phyloP scores from a whole-genome alignment of 2,888 invertebrate genomes.

The Unio delphinus region DNA sequence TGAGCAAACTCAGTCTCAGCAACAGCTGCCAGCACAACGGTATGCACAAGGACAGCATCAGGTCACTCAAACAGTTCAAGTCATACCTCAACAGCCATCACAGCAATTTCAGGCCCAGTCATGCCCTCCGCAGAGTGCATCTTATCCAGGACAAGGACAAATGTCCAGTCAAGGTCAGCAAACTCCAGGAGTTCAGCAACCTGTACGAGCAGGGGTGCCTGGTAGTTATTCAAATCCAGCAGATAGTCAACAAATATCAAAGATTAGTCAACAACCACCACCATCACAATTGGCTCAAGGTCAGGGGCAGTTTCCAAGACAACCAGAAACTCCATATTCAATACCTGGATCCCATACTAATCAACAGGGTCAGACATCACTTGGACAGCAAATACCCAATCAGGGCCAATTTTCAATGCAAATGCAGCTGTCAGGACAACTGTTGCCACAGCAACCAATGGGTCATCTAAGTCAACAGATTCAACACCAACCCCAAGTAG shows the following conservation, averaged over 20 bases:
- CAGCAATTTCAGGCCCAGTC: slow-evolving; percentile 16
- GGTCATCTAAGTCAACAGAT: slow-evolving; percentile 78
- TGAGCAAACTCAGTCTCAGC: slow-evolving; percentile 11
- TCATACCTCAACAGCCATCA: background rate
- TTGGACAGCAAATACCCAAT: no score
- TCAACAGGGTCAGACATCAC: no score
- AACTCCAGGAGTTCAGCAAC: no score
- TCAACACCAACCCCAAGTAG: slow-evolving; percentile 72
- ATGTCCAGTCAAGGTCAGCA: no score
- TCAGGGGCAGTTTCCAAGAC: slow-evolving; percentile 5
- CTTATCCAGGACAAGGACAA: no score
- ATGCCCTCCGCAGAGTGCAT: slow-evolving; percentile 6
- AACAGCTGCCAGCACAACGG: slow-evolving; percentile 6
- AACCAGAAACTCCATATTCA: slow-evolving; percentile 4
- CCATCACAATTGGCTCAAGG: slow-evolving; percentile 17
- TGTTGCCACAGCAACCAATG: slow-evolving; percentile 69
- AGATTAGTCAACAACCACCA: slow-evolving; percentile 15
- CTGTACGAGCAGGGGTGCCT: background rate
- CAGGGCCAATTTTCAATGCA: no score
- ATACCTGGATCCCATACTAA: no score
- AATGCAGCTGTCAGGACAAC: background rate
- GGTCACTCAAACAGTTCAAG: slow-evolving; percentile 13
- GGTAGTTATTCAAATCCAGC: background rate
- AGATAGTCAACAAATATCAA: slow-evolving; percentile 3
- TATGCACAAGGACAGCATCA: slow-evolving; percentile 14